phyloP scores from a whole-genome alignment of 2,888 invertebrate genomes.

The Meloe dianella region DNA sequence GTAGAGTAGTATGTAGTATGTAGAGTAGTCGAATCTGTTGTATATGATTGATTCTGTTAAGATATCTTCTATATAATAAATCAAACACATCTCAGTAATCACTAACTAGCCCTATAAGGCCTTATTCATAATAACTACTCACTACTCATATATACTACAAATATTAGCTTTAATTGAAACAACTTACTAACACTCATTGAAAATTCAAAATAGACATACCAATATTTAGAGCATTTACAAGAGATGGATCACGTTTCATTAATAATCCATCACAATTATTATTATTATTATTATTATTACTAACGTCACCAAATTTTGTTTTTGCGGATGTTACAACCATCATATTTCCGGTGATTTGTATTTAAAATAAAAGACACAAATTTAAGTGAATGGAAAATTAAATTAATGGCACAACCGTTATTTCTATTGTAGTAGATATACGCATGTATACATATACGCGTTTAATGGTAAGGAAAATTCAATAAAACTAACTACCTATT shows the following conservation, averaged over 20 bases:
- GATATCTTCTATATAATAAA: not conserved
- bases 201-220: constrained; percentile 26
- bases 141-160: not conserved
- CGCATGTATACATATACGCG: not conserved
- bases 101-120: not conserved
- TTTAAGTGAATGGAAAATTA: constrained; percentile 9
- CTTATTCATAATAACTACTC: not conserved
- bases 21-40: not conserved
- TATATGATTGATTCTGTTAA: not conserved
- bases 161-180: not conserved
- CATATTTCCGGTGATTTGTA: constrained; percentile 37
- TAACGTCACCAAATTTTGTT: constrained; percentile 42
- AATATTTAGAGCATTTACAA: constrained; percentile 28
- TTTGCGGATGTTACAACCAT: constrained; percentile 51
- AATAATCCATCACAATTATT: constrained; percentile 4
- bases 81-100: not conserved
- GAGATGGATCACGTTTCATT: constrained; percentile 20
- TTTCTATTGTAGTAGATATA: constrained; percentile 13
- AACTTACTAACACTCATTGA: too few species aligned
- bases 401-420: constrained; percentile 7
- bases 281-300: constrained; percentile 9
- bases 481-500: constrained; percentile 13
- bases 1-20: too few species aligned
- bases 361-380: constrained; percentile 8
- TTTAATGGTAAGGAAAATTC: constrained; percentile 23